Percentiles rank a stretch among this genome's conserved stretches.
Evolutionary conservation across 2,888 invertebrate species (phyloP).

Genomic region (Drosophila prostipennis): DNA sequence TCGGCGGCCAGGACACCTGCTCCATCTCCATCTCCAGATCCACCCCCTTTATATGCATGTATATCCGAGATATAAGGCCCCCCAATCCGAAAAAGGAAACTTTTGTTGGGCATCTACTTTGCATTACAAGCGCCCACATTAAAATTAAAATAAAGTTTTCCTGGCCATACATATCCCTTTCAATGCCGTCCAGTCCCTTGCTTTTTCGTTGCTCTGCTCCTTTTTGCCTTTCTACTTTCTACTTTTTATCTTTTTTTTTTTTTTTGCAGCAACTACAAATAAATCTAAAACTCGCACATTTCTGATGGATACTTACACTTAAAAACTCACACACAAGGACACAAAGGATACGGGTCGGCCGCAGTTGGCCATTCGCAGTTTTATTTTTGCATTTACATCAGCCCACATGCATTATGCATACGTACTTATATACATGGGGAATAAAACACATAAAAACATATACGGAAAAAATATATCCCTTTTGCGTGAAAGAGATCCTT

Average conservation of each 20-base stretch:
- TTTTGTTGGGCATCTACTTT: constrained; percentile 59
- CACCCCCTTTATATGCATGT: not conserved
- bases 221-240: not conserved
- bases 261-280: constrained; percentile 67
- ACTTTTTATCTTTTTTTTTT: not conserved
- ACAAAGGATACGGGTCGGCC: constrained; percentile 68
- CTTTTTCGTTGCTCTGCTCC: no score
- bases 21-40: constrained; percentile 1
- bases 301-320: constrained; percentile 63
- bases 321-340: constrained; percentile 29
- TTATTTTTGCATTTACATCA: constrained; percentile 72
- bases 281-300: constrained; percentile 78
- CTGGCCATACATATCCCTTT: constrained; percentile 27
- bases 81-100: constrained; percentile 9
- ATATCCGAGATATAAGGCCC: not conserved
- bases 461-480: constrained; percentile 8
- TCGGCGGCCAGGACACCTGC: constrained; percentile 58
- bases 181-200: constrained; percentile 7
- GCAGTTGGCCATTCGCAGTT: constrained; percentile 72
- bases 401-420: constrained; percentile 76
- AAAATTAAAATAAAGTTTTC: constrained; percentile 78
- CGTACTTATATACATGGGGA: constrained; percentile 12
- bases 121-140: constrained; percentile 73
- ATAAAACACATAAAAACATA: constrained; percentile 9
- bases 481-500: constrained; percentile 9